These are phyloP conservation scores for Anhinga rufa DNA, from an alignment of 2,113 vertebrate species.

Conservation along the genomic window DNA sequence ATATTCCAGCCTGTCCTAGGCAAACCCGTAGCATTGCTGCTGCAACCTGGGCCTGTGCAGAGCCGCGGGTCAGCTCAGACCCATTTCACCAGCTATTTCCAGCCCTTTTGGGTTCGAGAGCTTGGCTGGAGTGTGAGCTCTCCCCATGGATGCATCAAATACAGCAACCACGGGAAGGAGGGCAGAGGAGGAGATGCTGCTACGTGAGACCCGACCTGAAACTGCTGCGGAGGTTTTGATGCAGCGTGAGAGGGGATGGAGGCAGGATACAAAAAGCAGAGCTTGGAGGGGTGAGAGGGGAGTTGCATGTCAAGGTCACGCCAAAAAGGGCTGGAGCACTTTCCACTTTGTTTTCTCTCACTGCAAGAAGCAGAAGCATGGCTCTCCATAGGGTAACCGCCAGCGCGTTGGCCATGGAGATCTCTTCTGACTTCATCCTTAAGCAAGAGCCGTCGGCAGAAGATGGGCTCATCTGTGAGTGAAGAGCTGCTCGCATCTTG, in stretches of 20 bases:
- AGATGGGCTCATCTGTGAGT: background rate
- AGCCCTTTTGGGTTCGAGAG: background rate
- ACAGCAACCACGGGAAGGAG: rapidly evolving
- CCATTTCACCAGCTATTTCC: background rate
- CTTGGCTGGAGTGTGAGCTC: background rate
- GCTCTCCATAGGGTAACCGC: background rate
- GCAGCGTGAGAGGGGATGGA: background rate
- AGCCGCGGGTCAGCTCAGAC: background rate
- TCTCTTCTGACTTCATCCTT: background rate
- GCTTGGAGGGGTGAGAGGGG: background rate
- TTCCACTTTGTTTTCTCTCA: background rate
- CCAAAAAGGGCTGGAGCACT: background rate
- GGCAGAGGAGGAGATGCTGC: background rate
- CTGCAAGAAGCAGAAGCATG: background rate
- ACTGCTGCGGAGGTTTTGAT: background rate
- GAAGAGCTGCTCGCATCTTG: background rate
- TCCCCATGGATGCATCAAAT: background rate
- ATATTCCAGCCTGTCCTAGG: background rate
- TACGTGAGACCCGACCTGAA: background rate
- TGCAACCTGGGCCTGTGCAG: background rate
- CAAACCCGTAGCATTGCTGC: background rate
- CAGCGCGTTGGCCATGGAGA: rapidly evolving
- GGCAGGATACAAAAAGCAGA: background rate
- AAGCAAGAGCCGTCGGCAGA: background rate
- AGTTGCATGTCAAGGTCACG: background rate